Evolutionary conservation across 2,797 vertebrate species (phyloP).

Genomic region (Triplophysa yarkandensis): DNA sequence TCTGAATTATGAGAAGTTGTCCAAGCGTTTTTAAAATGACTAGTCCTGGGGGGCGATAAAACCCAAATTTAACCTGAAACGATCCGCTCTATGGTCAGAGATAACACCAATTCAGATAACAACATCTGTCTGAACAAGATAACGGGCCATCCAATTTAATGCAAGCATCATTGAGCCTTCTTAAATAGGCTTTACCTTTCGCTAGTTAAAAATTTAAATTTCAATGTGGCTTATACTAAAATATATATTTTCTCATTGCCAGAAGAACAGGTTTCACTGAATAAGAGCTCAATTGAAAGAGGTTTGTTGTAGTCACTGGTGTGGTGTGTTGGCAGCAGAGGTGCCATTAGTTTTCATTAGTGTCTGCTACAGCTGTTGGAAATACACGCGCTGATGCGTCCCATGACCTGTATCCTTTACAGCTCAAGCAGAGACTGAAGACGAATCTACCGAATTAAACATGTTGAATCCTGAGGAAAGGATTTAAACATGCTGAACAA

Average conservation of each 20-base stretch:
- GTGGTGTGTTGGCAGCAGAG: conserved; percentile 15
- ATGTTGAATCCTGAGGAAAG: too few species aligned
- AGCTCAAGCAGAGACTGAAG: not conserved
- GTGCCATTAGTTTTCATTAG: conserved; percentile 55
- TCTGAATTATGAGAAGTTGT: conserved; percentile 43
- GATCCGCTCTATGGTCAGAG: conserved; percentile 17
- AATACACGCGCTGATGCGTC: not conserved
- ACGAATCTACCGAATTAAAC: not conserved
- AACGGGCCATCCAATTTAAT: conserved; percentile 24
- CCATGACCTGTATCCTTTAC: not conserved
- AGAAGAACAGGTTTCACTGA: not conserved
- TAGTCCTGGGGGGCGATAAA: conserved; percentile 38
- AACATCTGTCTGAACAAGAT: conserved; percentile 45
- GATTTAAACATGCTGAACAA: too few species aligned
- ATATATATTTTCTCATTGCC: not conserved
- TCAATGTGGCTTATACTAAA: conserved; percentile 8
- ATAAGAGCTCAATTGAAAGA: conserved; percentile 40
- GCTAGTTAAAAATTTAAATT: conserved; percentile 18
- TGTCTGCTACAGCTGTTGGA: conserved; percentile 24
- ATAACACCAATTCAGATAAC: conserved; percentile 17
- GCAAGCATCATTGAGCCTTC: conserved; percentile 22
- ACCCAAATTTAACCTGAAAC: conserved; percentile 29
- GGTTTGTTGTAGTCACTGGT: conserved; percentile 23
- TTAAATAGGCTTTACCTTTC: conserved; percentile 17
- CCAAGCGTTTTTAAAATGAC: conserved; percentile 47